These are phyloP conservation scores for Drosophila crucigera DNA, from an alignment of 2,888 invertebrate species.

Conservation along the genomic window DNA sequence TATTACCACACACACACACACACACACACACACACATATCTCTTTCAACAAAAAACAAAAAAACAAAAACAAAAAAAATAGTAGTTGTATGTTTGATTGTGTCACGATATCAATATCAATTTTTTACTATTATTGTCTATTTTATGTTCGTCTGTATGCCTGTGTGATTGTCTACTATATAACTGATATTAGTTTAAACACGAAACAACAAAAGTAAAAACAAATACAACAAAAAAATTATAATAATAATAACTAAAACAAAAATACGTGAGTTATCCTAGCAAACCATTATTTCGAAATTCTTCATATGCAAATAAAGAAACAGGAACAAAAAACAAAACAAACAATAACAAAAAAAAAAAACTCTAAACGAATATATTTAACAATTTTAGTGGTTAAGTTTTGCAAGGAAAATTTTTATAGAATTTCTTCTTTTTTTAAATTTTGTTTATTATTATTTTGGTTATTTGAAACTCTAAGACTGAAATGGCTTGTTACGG, in stretches of 20 bases:
- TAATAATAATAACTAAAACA: not conserved
- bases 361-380: conserved; percentile 44
- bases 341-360: conserved; percentile 19
- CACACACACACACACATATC: conserved; percentile 23
- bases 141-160: conserved; percentile 53
- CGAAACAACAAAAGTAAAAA: conserved; percentile 42
- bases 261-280: conserved; percentile 67
- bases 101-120: conserved; percentile 34
- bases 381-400: conserved; percentile 58
- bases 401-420: conserved; percentile 44
- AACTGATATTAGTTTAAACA: conserved; percentile 74
- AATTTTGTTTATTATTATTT: conserved; percentile 42
- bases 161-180: conserved; percentile 71
- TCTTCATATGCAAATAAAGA: conserved; percentile 45
- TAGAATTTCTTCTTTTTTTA: conserved; percentile 22
- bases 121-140: conserved; percentile 43
- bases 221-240: conserved; percentile 1
- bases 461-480: conserved; percentile 83
- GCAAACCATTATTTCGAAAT: conserved; percentile 81
- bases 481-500: conserved; percentile 83
- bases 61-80: conserved; percentile 1
- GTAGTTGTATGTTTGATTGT: conserved; percentile 65
- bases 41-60: not conserved
- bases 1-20: conserved; percentile 24
- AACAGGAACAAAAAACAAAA: conserved; percentile 38